Base-by-base conservation (phyloP, 2,888 invertebrate species). In the Adelphocoris suturalis region DNA sequence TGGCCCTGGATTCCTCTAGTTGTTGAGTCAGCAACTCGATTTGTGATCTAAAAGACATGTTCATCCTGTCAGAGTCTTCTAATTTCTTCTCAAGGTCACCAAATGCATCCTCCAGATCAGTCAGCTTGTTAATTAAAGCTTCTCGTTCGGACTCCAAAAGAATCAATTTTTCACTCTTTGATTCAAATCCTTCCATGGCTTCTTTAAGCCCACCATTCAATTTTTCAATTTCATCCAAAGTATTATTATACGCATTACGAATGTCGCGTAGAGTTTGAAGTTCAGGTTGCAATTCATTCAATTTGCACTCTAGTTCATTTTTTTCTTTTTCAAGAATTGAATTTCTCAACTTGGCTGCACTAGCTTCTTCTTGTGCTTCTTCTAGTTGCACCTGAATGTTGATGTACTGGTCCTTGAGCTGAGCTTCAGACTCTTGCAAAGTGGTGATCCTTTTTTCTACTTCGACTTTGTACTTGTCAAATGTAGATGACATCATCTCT, bases 371-470 rank as follows among this genome's bases (percentile, higher is more conserved):
- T 28, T 89, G 84, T 13, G 90, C 85, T 27, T 47, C 81, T 57
- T 91, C 90, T n/a, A 91, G 52, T 76, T 90, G 78, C 48, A 75
- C 89, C 37, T 91, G 89, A 55, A 80, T 46, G 28, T 84, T 28
- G 28, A 89, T 61, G 9, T 90, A 19, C 23, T 90, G 61, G n/a
- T 89, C 55, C 52, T 91, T 91, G n/a, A 91, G 28, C 5, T 68
- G 37, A 7, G 57, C 78, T 78, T 91, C 91, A 61, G 89, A 78
- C 19, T 90, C 90, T 75, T 89, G 57, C 85, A 90, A 80, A n/a
- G 96, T 93, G 92, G 95, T 95, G 86, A 97, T 94, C 88, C 96
- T 95, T 91, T 95, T 94, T 4, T 95, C 94, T 87, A 96, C 93
- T 91, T 95, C 94, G 92, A 96, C 95, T 93, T 96, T 96, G 91